Evolutionary conservation across 2,888 invertebrate species (phyloP).

Genomic region (Agonum fuliginosum): DNA sequence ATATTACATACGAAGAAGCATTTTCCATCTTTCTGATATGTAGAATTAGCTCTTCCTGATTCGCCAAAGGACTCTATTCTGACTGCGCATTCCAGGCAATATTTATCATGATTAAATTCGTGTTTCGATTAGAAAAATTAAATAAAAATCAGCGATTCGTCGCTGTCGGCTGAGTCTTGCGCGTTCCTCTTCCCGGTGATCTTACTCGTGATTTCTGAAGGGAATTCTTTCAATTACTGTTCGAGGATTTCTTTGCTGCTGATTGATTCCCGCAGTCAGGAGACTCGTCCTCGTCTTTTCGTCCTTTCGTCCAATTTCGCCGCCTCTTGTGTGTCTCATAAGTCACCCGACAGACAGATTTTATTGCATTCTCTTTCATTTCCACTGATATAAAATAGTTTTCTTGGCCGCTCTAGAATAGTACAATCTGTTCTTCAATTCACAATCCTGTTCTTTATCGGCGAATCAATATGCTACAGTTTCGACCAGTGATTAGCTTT

Average conservation of each 20-base stretch:
- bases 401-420: slow-evolving; percentile 3
- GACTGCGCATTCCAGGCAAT: slow-evolving; percentile 18
- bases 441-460: slow-evolving; percentile 6
- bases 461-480: neutral
- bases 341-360: slow-evolving; percentile 71
- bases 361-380: slow-evolving; percentile 70
- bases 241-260: slow-evolving; percentile 57
- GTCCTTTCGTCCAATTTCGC: slow-evolving; percentile 69
- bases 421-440: slow-evolving; percentile 1
- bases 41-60: neutral
- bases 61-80: neutral
- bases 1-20: too few species aligned
- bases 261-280: slow-evolving; percentile 58
- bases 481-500: slow-evolving; percentile 20
- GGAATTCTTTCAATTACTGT: slow-evolving; percentile 59
- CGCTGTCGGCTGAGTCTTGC: neutral
- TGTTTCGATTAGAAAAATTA: slow-evolving; percentile 48
- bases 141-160: slow-evolving; percentile 45
- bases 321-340: slow-evolving; percentile 71
- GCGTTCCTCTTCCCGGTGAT: neutral
- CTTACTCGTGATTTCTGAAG: slow-evolving; percentile 57
- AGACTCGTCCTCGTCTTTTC: slow-evolving; percentile 60
- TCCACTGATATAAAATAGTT: slow-evolving; percentile 48
- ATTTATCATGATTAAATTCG: slow-evolving; percentile 43
- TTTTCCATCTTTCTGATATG: too few species aligned